phyloP scores from a whole-genome alignment of 2,113 vertebrate genomes.

The Chaetura pelagica region DNA sequence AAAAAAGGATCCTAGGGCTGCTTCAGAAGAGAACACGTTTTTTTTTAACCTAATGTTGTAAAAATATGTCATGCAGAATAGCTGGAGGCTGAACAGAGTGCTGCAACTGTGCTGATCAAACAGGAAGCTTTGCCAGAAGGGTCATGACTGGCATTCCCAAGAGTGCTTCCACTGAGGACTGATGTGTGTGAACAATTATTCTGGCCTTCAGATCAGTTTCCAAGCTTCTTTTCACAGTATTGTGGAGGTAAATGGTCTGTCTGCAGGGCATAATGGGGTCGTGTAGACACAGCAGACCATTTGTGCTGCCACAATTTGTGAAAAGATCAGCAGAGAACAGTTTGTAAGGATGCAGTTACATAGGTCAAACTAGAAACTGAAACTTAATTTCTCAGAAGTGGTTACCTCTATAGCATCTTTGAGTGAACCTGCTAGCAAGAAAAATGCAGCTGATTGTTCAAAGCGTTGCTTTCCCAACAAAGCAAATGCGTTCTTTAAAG shows the following conservation, averaged over 20 bases:
- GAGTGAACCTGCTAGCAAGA: constrained; percentile 94
- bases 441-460: constrained; percentile 97
- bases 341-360: not conserved
- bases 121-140: not conserved
- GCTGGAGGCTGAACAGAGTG: not conserved
- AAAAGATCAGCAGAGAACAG: not conserved
- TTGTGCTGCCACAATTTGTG: not conserved
- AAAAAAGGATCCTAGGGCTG: not conserved
- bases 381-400: not conserved
- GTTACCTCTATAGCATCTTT: constrained; percentile 97
- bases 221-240: not conserved
- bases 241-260: not conserved
- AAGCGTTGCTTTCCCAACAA: constrained; percentile 98
- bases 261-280: not conserved
- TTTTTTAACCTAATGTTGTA: not conserved
- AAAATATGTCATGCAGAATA: not conserved
- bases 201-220: not conserved
- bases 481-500: constrained; percentile 97
- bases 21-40: not conserved
- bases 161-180: not conserved
- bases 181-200: not conserved
- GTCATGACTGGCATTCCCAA: not conserved
- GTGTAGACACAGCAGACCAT: not conserved
- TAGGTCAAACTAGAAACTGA: not conserved
- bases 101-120: not conserved